Evolutionary conservation across 2,113 vertebrate genomes (phyloP).

Genomic region (Megaceryle torquata): DNA sequence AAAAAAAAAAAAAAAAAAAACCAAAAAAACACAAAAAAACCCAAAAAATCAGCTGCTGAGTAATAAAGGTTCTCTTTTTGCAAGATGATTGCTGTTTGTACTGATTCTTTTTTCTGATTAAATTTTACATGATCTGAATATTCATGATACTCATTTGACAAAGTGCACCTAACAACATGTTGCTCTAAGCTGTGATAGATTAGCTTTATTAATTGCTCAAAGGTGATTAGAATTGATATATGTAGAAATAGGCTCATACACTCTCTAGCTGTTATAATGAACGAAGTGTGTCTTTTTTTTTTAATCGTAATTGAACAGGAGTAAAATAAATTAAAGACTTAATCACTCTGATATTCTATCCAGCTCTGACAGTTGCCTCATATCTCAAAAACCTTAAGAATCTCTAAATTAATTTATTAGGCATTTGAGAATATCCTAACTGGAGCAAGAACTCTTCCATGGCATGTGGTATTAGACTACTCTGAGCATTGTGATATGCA

Average conservation of each 20-base stretch:
- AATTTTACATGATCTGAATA: constrained; percentile 13
- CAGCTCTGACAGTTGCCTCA: neutral
- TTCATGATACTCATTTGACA: constrained; percentile 11
- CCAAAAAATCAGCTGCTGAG: neutral
- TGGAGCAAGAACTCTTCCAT: neutral
- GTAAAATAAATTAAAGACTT: constrained; percentile 36
- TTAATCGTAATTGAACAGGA: constrained; percentile 9
- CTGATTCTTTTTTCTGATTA: neutral
- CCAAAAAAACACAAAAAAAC: neutral
- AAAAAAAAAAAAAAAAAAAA: neutral
- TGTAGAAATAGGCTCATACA: neutral
- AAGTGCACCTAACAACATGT: neutral
- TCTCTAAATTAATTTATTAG: constrained; percentile 21
- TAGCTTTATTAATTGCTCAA: constrained; percentile 47
- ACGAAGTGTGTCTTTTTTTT: neutral
- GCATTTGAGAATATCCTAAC: neutral
- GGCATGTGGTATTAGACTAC: neutral
- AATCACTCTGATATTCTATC: constrained; percentile 8
- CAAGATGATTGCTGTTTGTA: neutral
- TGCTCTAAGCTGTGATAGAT: neutral
- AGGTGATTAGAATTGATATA: constrained; percentile 44
- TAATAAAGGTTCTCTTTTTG: neutral
- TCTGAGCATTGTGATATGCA: neutral
- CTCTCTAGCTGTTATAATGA: neutral
- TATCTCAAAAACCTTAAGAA: neutral